Conservation (phyloP, 2,797 vertebrate genomes). For the Odontamblyopus rebecca region DNA sequence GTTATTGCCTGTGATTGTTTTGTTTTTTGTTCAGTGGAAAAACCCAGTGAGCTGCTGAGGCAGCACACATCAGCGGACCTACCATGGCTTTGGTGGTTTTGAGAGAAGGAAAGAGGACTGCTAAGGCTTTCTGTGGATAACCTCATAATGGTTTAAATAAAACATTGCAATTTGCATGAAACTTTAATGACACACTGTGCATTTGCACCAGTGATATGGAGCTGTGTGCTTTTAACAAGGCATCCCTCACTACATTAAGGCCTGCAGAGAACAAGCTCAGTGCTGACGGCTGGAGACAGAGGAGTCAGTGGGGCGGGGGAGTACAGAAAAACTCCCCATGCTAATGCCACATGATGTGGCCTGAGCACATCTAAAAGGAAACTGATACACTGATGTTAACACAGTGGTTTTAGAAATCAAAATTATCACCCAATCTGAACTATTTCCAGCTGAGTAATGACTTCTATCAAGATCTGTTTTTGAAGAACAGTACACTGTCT, state of each 20-base stretch:
- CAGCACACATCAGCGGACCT: slow-evolving; percentile 9
- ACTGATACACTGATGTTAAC: slow-evolving; percentile 16
- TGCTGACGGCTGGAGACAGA: slow-evolving; percentile 27
- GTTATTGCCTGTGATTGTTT: slow-evolving; percentile 9
- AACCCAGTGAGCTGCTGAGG: slow-evolving; percentile 5
- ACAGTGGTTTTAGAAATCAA: slow-evolving; percentile 14
- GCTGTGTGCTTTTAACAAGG: slow-evolving; percentile 70
- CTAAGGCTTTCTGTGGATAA: slow-evolving; percentile 62
- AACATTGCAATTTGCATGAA: slow-evolving; percentile 75
- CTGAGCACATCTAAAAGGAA: slow-evolving; percentile 18
- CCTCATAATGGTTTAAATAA: slow-evolving; percentile 81
- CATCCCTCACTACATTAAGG: slow-evolving; percentile 60
- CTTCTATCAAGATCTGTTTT: slow-evolving; percentile 20
- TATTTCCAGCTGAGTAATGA: slow-evolving; percentile 2
- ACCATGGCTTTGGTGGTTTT: slow-evolving; percentile 34
- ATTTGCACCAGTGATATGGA: slow-evolving; percentile 72
- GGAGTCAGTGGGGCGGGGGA: slow-evolving; percentile 15
- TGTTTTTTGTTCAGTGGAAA: slow-evolving; percentile 6
- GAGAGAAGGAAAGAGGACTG: slow-evolving; percentile 26
- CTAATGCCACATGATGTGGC: slow-evolving; percentile 27
- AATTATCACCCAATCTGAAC: not conserved
- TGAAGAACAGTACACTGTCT: not conserved
- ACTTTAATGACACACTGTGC: slow-evolving; percentile 73
- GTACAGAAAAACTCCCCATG: slow-evolving; percentile 30
- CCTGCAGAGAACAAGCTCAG: slow-evolving; percentile 35